Conservation (phyloP, 2,113 vertebrate genomes). For the Apteryx mantelli region DNA sequence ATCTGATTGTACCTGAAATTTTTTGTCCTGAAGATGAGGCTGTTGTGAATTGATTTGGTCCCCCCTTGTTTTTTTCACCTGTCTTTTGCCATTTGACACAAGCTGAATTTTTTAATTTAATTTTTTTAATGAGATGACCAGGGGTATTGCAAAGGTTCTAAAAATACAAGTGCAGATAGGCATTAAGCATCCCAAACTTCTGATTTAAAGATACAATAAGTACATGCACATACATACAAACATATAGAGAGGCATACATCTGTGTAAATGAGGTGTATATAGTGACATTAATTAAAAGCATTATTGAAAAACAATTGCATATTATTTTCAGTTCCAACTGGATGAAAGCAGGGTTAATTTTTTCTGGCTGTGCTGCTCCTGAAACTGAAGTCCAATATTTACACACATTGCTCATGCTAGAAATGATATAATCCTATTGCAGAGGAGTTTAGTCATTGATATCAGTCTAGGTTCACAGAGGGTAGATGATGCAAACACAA, state of each 20-base stretch:
- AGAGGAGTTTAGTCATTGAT: slow-evolving; percentile 36
- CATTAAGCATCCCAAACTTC: background rate
- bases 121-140: background rate
- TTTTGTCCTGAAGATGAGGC: background rate
- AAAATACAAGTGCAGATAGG: background rate
- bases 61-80: no score
- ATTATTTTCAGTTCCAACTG: background rate
- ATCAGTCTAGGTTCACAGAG: slow-evolving; percentile 9
- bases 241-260: background rate
- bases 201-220: background rate
- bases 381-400: slow-evolving; percentile 36
- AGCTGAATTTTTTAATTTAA: background rate
- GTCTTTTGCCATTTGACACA: background rate
- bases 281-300: background rate
- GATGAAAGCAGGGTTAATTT: background rate
- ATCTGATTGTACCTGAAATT: background rate
- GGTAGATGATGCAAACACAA: slow-evolving; percentile 39
- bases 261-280: background rate
- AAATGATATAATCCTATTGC: slow-evolving; percentile 37
- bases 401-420: background rate
- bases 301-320: background rate
- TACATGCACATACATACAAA: background rate
- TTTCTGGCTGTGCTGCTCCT: slow-evolving; percentile 14
- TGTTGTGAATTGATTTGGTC: background rate
- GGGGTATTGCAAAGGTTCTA: background rate